phyloP scores from a whole-genome alignment of 2,113 vertebrate genomes.

The Saguinus imperator region DNA sequence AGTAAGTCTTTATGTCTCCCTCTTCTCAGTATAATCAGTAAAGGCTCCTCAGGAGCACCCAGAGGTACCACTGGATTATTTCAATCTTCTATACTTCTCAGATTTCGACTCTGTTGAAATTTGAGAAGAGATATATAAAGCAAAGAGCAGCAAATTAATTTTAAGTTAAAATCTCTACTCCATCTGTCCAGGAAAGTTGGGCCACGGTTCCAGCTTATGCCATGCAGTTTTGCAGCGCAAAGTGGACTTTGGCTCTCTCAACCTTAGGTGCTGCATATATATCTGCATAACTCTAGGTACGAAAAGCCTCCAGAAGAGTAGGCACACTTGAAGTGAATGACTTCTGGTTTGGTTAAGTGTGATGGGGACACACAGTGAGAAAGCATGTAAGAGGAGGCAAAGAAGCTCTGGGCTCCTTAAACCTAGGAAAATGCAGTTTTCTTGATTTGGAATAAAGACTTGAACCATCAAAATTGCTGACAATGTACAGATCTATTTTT shows the following conservation, averaged over 20 bases:
- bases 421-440: neutral
- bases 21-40: neutral
- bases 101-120: neutral
- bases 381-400: neutral
- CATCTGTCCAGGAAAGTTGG: neutral
- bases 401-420: neutral
- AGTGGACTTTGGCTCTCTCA: neutral
- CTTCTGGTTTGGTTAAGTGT: neutral
- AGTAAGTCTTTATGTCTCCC: neutral
- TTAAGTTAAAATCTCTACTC: neutral
- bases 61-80: neutral
- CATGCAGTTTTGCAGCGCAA: neutral
- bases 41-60: neutral
- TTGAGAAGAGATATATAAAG: neutral
- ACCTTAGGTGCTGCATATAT: neutral
- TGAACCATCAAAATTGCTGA: neutral
- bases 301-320: neutral
- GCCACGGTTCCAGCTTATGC: neutral
- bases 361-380: neutral
- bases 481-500: neutral
- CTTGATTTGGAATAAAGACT: neutral
- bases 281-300: neutral
- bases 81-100: constrained; percentile 9
- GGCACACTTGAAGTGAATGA: neutral
- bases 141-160: constrained; percentile 16